Conservation (phyloP, 2,797 vertebrate genomes). For the Sternarchorhynchus goeldii region DNA sequence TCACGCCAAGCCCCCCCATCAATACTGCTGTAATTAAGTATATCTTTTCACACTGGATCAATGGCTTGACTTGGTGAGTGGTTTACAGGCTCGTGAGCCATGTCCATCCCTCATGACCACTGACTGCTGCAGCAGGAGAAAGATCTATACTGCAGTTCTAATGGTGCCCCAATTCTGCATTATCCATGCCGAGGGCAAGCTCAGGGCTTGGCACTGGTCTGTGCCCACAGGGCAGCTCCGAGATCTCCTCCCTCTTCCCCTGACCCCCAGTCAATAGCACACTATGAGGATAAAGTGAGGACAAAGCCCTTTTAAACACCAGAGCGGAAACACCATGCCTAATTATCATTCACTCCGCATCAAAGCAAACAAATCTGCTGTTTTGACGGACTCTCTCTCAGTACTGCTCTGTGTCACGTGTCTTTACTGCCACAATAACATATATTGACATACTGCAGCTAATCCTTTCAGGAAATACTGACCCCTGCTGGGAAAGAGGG, state of each 20-base stretch:
- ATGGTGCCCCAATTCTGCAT: conserved; percentile 57
- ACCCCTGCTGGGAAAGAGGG: conserved; percentile 31
- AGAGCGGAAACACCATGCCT: neutral
- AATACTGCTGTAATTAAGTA: conserved; percentile 21
- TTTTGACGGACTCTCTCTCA: neutral
- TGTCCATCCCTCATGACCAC: conserved; percentile 53
- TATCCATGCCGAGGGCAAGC: conserved; percentile 46
- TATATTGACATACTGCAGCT: neutral
- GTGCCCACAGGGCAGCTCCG: conserved; percentile 28
- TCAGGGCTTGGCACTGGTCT: conserved; percentile 46
- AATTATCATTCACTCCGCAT: neutral
- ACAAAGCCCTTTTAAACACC: neutral
- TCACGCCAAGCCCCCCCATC: conserved; percentile 23
- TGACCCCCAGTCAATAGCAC: conserved; percentile 11
- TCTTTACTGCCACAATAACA: neutral
- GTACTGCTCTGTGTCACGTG: no score
- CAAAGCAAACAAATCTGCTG: neutral
- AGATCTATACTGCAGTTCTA: conserved; percentile 66
- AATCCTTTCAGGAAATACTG: conserved; percentile 20
- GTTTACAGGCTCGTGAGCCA: conserved; percentile 30
- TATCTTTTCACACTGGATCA: conserved; percentile 44
- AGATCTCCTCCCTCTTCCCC: neutral
- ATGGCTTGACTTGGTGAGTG: conserved; percentile 44
- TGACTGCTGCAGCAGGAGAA: conserved; percentile 58
- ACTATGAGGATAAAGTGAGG: neutral